phyloP scores from a whole-genome alignment of 2,888 invertebrate species.

The Noctua fimbriata region DNA sequence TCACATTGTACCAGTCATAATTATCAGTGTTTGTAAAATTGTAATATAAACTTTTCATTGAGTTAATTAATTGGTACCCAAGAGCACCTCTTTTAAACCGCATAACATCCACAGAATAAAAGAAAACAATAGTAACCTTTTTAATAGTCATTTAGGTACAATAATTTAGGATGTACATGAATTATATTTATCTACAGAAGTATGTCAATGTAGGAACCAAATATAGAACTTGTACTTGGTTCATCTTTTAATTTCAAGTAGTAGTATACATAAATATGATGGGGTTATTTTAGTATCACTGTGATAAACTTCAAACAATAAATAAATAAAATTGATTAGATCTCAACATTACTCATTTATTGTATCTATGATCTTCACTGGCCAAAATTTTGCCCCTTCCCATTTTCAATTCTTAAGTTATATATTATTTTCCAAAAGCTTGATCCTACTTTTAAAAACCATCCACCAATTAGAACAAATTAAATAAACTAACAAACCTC shows the following conservation, averaged over 20 bases:
- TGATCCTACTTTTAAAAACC: constrained; percentile 32
- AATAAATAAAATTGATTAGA: constrained; percentile 6
- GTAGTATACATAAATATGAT: constrained; percentile 9
- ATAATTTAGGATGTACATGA: constrained; percentile 1
- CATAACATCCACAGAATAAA: constrained; percentile 4
- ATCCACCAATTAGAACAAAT: constrained; percentile 46
- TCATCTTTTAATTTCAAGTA: constrained; percentile 15
- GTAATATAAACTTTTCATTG: constrained; percentile 3
- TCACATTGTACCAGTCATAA: background rate
- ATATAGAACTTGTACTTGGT: constrained; percentile 4
- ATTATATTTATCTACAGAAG: background rate
- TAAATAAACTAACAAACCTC: constrained; percentile 40
- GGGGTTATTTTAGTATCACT: constrained; percentile 59
- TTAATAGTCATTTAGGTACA: background rate
- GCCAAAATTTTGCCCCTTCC: constrained; percentile 6
- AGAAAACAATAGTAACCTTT: background rate
- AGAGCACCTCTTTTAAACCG: background rate
- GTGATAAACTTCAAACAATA: constrained; percentile 21
- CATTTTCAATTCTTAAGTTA: constrained; percentile 22
- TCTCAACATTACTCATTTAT: constrained; percentile 1
- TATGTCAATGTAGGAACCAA: constrained; percentile 14
- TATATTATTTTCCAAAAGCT: constrained; percentile 35
- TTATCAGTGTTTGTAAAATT: constrained; percentile 12
- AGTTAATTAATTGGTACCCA: constrained; percentile 4
- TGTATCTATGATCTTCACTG: constrained; percentile 12